Conservation (phyloP, 2,888 invertebrate species). For the Empis livida region DNA sequence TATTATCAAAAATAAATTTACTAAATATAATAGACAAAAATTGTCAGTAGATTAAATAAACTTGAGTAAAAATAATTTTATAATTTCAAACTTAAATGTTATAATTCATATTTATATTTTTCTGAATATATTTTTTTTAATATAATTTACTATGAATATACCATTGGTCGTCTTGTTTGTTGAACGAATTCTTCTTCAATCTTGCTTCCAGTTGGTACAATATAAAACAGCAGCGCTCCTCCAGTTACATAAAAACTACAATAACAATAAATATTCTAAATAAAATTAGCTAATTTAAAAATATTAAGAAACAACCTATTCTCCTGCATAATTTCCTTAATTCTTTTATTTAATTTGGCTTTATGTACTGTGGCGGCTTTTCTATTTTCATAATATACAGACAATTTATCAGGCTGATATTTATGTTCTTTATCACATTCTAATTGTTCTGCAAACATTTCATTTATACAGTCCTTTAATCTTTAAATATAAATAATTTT, state of each 20-base stretch:
- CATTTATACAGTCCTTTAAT: constrained; percentile 45
- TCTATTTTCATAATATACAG: constrained; percentile 62
- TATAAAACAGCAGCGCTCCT: constrained; percentile 30
- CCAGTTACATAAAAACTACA: constrained; percentile 28
- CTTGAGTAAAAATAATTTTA: too few species aligned
- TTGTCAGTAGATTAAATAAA: too few species aligned
- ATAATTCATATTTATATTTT: too few species aligned
- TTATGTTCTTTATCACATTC: constrained; percentile 57
- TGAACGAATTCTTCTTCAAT: constrained; percentile 29
- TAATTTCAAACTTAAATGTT: too few species aligned
- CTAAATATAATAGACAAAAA: too few species aligned
- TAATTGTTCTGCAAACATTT: constrained; percentile 54
- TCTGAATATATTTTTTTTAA: too few species aligned
- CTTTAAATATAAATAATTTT: constrained; percentile 26
- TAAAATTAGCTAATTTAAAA: neutral
- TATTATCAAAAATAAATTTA: too few species aligned
- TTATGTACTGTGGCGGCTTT: constrained; percentile 45
- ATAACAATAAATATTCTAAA: constrained; percentile 3
- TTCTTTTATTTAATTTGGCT: constrained; percentile 41
- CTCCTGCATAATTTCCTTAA: constrained; percentile 45
- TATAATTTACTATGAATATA: constrained; percentile 16
- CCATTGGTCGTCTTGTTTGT: constrained; percentile 22
- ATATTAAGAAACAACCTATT: constrained; percentile 24
- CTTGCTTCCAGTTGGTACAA: constrained; percentile 25
- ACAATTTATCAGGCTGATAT: constrained; percentile 47